phyloP scores from a whole-genome alignment of 2,888 invertebrate genomes.

The Drosophila mayaguana region DNA sequence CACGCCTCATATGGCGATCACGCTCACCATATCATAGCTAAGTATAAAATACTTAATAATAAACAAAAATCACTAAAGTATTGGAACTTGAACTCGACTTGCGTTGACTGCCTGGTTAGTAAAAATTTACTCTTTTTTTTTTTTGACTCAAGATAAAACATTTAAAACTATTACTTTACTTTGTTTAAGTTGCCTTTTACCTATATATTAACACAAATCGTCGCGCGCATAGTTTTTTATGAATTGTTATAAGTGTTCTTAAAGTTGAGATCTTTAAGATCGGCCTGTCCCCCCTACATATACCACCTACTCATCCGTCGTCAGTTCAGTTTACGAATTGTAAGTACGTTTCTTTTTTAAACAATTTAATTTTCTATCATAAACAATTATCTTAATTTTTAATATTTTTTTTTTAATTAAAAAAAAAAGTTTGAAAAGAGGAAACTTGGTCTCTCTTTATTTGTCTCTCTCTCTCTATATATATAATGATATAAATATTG shows the following conservation, averaged over 20 bases:
- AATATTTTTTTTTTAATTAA: slow-evolving; percentile 25
- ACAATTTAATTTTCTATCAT: slow-evolving; percentile 61
- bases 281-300: slow-evolving; percentile 33
- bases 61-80: slow-evolving; percentile 24
- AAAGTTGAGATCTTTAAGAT: slow-evolving; percentile 52
- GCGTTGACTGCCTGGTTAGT: slow-evolving; percentile 67
- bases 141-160: slow-evolving; percentile 28
- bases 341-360: slow-evolving; percentile 82
- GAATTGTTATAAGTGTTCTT: slow-evolving; percentile 45
- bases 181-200: slow-evolving; percentile 52
- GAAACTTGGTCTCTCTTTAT: slow-evolving; percentile 50
- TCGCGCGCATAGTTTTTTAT: slow-evolving; percentile 18
- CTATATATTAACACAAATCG: slow-evolving; percentile 3
- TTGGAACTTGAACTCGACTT: slow-evolving; percentile 71
- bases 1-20: slow-evolving; percentile 41
- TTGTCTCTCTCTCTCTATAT: slow-evolving; percentile 40
- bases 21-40: slow-evolving; percentile 55
- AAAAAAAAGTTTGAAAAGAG: slow-evolving; percentile 44
- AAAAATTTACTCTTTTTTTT: slow-evolving; percentile 44
- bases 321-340: slow-evolving; percentile 82
- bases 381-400: slow-evolving; percentile 42
- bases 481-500: slow-evolving; percentile 19
- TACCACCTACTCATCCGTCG: slow-evolving; percentile 64
- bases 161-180: slow-evolving; percentile 37
- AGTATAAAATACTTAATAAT: slow-evolving; percentile 46